Evolutionary conservation across 2,797 vertebrate species (phyloP).

Genomic region (Crocodylus rhombifer): DNA sequence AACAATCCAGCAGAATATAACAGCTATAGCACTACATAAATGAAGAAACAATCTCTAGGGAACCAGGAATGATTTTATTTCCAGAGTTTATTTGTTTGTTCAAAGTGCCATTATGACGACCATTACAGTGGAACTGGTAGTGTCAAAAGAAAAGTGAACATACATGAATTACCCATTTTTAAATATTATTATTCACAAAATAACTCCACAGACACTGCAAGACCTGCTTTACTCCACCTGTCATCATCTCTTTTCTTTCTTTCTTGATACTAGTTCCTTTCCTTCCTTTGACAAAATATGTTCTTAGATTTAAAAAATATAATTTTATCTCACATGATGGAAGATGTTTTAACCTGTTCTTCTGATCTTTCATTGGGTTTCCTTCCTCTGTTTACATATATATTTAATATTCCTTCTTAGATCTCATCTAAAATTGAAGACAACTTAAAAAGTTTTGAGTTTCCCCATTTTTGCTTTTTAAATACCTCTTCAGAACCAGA

Average conservation of each 20-base stretch:
- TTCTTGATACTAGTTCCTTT: neutral
- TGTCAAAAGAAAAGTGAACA: neutral
- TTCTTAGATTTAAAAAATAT: neutral
- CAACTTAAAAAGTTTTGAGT: neutral
- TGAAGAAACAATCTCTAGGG: neutral
- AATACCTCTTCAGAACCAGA: neutral
- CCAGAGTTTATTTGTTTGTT: neutral
- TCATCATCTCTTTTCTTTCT: neutral
- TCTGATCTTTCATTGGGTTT: neutral
- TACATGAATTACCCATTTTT: neutral
- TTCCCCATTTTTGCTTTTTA: neutral
- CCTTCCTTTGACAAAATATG: neutral
- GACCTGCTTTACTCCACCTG: neutral
- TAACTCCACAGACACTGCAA: neutral
- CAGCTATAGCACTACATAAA: neutral
- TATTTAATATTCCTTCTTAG: neutral
- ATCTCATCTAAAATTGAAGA: neutral
- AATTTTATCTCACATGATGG: neutral
- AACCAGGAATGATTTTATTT: neutral
- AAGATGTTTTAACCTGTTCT: neutral
- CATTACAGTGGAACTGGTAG: neutral
- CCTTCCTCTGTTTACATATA: neutral
- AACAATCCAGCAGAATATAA: neutral
- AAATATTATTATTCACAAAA: neutral
- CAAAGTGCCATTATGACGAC: neutral